Conservation (phyloP, 1,140 invertebrate genomes). For the Lethrus apterus region DNA sequence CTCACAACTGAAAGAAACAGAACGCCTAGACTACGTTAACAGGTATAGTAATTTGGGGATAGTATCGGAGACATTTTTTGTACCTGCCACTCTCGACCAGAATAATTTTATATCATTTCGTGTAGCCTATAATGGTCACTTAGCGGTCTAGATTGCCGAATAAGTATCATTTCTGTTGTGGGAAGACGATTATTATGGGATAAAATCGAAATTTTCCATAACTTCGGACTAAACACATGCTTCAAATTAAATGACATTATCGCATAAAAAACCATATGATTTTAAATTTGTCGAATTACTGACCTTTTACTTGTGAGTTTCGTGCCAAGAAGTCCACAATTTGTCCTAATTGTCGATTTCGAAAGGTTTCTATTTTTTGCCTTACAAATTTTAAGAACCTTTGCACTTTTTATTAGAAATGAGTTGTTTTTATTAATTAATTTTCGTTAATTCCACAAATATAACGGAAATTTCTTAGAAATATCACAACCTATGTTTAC, state of each 20-base stretch:
- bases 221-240: conserved; percentile 30
- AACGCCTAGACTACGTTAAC: background rate
- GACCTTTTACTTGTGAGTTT: conserved; percentile 3
- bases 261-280: conserved; percentile 23
- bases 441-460: too few species aligned
- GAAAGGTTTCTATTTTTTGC: too few species aligned
- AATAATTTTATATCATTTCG: conserved; percentile 33
- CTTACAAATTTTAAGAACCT: too few species aligned
- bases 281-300: conserved; percentile 24
- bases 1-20: background rate
- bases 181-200: conserved; percentile 8
- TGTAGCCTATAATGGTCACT: conserved; percentile 26
- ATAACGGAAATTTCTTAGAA: too few species aligned
- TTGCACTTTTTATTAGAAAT: too few species aligned
- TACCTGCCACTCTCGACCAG: conserved; percentile 21
- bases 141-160: conserved; percentile 28
- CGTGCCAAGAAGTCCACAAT: background rate
- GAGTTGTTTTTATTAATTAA: too few species aligned
- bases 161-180: conserved; percentile 25
- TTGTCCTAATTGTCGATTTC: background rate
- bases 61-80: conserved; percentile 29
- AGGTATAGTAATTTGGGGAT: conserved; percentile 20
- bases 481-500: too few species aligned
- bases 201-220: conserved; percentile 5
- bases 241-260: conserved; percentile 35